Evolutionary conservation across 2,797 vertebrate species (phyloP), one percentile per base, ranked within the genome.

Genomic region (Neosilurus hyrtlii): DNA sequence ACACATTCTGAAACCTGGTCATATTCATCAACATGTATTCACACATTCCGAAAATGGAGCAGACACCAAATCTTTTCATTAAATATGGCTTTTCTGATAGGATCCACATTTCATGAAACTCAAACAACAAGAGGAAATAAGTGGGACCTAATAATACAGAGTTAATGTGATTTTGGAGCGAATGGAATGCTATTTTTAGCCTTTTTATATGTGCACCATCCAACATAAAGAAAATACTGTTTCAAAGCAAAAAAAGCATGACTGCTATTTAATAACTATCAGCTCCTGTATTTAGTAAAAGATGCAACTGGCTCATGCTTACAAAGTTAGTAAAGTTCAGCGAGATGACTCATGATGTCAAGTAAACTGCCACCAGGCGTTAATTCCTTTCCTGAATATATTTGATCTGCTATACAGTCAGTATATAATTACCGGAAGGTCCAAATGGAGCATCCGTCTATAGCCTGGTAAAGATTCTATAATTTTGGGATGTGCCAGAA

Each of bases 61-160:
- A 3, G 62, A 26, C 16, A 18, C 62, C 61, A 52, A 79, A 35
- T 65, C 43, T 52, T 79, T 65, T 52, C 76, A 79, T 78, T 51
- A 51, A 51, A 63, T 26, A 65, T 18, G n/a, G 14, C 14, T 66
- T 79, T 66, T 8, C 43, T 78, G 37, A 78, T 78, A 63, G 26
- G 43, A 65, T 20, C 24, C 49, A 26, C 14, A 22, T 63, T 78
- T 63, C 26, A 22, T 49, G 59, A 18, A 49, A 63, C 59, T 63
- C 35, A 10, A 22, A 79, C 37, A 65, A 43, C 15, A 20, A 52
- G 18, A 20, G 43, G 15, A 52, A 26, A 79, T 79, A 4, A 8
- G 1, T 12, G 54, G 30, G 35, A 12, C 2, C 30, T 3, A 35
- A 74, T 20, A 35, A 51, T 51, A 74, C 12, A 30, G 26, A 9